These are phyloP conservation scores for Sphecodes monilicornis DNA, from an alignment of 2,888 invertebrate species.

Conservation along the genomic window DNA sequence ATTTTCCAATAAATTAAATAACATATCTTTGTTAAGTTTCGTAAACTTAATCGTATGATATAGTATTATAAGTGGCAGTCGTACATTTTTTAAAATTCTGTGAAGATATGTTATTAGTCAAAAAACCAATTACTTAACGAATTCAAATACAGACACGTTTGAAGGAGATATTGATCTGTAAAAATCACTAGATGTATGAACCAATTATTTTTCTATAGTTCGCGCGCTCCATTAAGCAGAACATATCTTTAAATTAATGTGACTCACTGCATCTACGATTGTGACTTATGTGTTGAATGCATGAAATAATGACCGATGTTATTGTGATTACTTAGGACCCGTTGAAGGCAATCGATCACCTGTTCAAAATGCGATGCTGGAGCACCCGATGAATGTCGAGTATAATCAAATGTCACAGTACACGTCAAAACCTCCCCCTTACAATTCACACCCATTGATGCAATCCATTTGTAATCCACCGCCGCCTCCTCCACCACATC, in stretches of 20 bases:
- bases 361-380: slow-evolving; percentile 72
- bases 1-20: neutral
- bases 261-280: neutral
- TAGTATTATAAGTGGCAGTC: no score
- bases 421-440: slow-evolving; percentile 76
- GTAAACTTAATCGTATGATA: neutral
- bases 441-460: slow-evolving; percentile 76
- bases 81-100: neutral
- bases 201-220: neutral
- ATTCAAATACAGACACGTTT: neutral
- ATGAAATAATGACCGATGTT: slow-evolving; percentile 37
- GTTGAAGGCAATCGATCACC: slow-evolving; percentile 77
- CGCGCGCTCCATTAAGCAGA: neutral
- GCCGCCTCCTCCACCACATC: slow-evolving; percentile 77
- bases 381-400: slow-evolving; percentile 75
- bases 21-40: slow-evolving; percentile 2
- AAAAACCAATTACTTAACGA: neutral
- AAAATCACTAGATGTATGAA: neutral
- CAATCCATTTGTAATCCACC: slow-evolving; percentile 81
- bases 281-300: neutral
- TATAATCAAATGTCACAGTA: slow-evolving; percentile 76
- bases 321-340: slow-evolving; percentile 67
- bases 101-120: neutral
- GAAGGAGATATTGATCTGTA: neutral
- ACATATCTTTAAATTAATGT: neutral